phyloP scores from a whole-genome alignment of 2,888 invertebrate species.

The Falcaria lacertinaria region DNA sequence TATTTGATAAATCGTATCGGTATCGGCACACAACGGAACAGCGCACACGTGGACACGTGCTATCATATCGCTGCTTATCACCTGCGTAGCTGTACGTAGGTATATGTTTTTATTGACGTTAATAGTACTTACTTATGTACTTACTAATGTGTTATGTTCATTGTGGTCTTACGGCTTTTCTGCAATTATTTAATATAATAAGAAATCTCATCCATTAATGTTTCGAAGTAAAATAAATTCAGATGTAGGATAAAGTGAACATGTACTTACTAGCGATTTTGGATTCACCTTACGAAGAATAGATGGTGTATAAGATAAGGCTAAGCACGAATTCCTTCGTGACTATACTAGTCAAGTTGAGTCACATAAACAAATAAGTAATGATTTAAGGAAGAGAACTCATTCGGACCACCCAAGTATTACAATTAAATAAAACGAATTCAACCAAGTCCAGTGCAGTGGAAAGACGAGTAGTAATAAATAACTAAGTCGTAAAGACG shows the following conservation, averaged over 20 bases:
- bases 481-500: constrained; percentile 31
- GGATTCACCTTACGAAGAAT: no score
- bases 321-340: no score
- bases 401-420: constrained; percentile 14
- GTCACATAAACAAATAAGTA: constrained; percentile 1
- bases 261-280: no score
- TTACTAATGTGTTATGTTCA: no score
- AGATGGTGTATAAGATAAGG: no score
- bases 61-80: constrained; percentile 13
- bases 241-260: no score
- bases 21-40: constrained; percentile 43
- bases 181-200: no score
- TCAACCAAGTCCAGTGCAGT: constrained; percentile 9
- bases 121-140: no score
- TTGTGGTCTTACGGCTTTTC: no score
- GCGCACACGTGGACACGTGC: constrained; percentile 42
- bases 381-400: constrained; percentile 11
- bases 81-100: constrained; percentile 12
- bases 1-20: constrained; percentile 61
- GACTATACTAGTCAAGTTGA: background rate
- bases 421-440: constrained; percentile 11
- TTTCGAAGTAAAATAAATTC: no score
- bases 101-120: background rate
- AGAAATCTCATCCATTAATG: no score
- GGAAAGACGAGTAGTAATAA: constrained; percentile 9